Percentiles rank a stretch among this genome's conserved stretches.
phyloP scores from a whole-genome alignment of 2,797 vertebrate species.

The Malurus leucopterus region DNA sequence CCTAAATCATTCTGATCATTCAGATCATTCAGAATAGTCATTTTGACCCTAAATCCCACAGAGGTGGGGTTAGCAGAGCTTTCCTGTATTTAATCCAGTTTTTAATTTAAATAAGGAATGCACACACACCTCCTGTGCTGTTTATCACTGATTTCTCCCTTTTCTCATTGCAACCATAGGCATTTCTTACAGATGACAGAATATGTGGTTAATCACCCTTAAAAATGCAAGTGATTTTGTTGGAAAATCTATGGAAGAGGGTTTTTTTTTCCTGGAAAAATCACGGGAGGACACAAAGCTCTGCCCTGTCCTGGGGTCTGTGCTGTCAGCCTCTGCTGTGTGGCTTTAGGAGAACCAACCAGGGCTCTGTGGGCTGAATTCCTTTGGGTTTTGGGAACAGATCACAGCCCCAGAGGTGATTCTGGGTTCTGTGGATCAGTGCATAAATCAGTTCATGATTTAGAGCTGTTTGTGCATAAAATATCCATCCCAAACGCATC shows the following conservation, averaged over 20 bases:
- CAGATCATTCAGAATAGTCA: not conserved
- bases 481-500: not conserved
- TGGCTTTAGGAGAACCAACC: not conserved
- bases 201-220: not conserved
- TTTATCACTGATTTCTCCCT: not conserved
- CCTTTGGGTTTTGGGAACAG: not conserved
- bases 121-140: not conserved
- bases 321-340: not conserved
- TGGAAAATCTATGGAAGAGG: not conserved
- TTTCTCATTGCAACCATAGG: not conserved
- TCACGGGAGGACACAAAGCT: fast-evolving
- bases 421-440: not conserved
- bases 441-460: not conserved
- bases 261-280: not conserved
- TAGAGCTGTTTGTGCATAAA: not conserved
- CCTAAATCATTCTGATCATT: not conserved
- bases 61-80: not conserved
- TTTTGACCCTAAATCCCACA: not conserved
- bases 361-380: not conserved
- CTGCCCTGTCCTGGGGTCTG: not conserved
- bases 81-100: not conserved
- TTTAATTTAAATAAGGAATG: not conserved
- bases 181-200: not conserved
- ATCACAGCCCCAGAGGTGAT: not conserved
- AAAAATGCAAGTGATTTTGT: not conserved